Conservation (phyloP, 2,888 invertebrate species). For the Tridacna gigas region DNA sequence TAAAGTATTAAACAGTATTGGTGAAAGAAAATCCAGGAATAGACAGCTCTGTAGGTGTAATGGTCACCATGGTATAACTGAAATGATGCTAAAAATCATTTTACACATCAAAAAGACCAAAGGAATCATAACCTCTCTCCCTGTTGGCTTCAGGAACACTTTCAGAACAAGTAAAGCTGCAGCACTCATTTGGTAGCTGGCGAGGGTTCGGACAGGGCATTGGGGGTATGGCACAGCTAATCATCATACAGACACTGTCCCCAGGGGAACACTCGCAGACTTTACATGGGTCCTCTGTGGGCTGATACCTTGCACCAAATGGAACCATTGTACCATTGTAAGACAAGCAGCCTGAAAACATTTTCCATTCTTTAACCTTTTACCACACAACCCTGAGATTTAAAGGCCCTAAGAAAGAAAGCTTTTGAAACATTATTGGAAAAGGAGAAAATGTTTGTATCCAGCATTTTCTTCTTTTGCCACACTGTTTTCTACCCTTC, state of each 20-base stretch:
- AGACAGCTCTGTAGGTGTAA: too few species aligned
- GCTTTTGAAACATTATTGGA: neutral
- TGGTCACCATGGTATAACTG: too few species aligned
- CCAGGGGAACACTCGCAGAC: slow-evolving; percentile 48
- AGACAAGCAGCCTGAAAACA: slow-evolving; percentile 27
- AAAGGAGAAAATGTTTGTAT: neutral
- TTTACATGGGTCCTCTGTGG: slow-evolving; percentile 44
- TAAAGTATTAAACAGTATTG: too few species aligned
- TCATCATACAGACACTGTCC: slow-evolving; percentile 24
- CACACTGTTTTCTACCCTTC: neutral
- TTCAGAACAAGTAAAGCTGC: slow-evolving; percentile 23
- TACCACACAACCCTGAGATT: neutral
- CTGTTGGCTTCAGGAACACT: too few species aligned
- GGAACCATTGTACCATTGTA: slow-evolving; percentile 28
- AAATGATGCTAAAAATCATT: too few species aligned
- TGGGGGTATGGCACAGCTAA: slow-evolving; percentile 53
- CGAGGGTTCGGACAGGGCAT: slow-evolving; percentile 21
- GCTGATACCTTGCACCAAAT: slow-evolving; percentile 26
- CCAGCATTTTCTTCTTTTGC: neutral
- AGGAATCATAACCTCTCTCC: too few species aligned
- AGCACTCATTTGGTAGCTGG: slow-evolving; percentile 35
- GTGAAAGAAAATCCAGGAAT: too few species aligned
- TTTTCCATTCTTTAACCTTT: neutral
- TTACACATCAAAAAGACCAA: too few species aligned
- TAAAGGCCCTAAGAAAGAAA: neutral